Conservation (phyloP, 2,113 vertebrate genomes). For the Colius striatus region DNA sequence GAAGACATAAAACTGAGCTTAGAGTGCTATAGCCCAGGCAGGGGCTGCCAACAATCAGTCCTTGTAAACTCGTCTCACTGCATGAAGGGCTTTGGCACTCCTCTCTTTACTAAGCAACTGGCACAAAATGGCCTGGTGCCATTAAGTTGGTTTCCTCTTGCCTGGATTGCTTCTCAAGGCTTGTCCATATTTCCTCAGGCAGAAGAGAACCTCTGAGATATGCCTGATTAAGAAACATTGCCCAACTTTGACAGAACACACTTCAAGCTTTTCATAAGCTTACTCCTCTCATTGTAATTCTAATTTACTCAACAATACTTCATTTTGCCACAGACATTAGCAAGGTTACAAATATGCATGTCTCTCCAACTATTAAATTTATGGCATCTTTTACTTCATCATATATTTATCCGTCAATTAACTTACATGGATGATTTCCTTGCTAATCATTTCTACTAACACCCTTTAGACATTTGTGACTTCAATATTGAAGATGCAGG, state of each 20-base stretch:
- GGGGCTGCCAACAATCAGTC: not conserved
- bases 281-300: slow-evolving; percentile 4
- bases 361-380: slow-evolving; percentile 27
- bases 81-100: not conserved
- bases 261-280: not conserved
- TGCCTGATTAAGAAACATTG: fast-evolving
- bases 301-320: slow-evolving; percentile 32
- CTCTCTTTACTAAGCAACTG: not conserved
- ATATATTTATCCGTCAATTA: slow-evolving; percentile 4
- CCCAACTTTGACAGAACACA: not conserved
- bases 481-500: slow-evolving; percentile 44
- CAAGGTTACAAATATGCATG: slow-evolving; percentile 12
- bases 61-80: not conserved
- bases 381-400: slow-evolving; percentile 36
- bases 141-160: not conserved
- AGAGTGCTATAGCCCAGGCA: not conserved
- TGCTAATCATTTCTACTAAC: slow-evolving; percentile 38
- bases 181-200: not conserved
- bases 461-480: slow-evolving; percentile 28
- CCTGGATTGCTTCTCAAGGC: not conserved
- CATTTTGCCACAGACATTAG: slow-evolving; percentile 25
- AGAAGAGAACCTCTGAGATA: not conserved
- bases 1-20: not conserved
- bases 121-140: not conserved
- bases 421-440: slow-evolving; percentile 47